Conservation (phyloP, 2,888 invertebrate genomes). For the Zygogramma bicolorata region DNA sequence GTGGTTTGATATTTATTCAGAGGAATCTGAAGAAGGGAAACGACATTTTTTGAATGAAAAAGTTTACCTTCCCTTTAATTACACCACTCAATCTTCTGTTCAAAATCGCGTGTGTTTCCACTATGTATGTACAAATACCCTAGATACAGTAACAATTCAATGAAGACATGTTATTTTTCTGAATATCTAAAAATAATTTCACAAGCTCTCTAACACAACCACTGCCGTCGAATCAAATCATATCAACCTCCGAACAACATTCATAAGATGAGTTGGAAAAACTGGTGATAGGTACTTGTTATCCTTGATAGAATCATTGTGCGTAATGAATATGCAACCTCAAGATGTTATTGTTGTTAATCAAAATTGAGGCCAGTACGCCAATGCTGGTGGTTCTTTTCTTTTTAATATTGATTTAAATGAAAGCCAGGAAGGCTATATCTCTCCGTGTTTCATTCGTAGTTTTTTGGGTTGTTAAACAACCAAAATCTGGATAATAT, state of each 20-base stretch:
- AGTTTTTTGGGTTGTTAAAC: no score
- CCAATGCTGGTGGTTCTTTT: neutral
- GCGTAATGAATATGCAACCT: conserved; percentile 33
- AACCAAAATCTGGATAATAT: no score
- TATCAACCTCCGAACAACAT: conserved; percentile 1
- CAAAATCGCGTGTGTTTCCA: no score
- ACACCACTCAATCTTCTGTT: no score
- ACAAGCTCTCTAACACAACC: neutral
- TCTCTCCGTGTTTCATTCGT: no score
- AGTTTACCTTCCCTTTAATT: no score
- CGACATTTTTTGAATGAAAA: no score
- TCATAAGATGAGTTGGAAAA: conserved; percentile 39
- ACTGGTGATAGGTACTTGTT: conserved; percentile 25
- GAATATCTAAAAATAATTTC: neutral
- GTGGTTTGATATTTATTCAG: no score
- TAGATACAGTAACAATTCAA: no score
- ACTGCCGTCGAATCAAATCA: neutral
- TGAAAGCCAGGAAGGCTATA: no score
- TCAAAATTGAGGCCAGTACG: conserved; percentile 21
- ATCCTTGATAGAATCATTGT: conserved; percentile 37
- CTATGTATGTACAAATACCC: no score
- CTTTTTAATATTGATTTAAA: neutral
- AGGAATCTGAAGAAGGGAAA: no score
- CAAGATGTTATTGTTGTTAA: conserved; percentile 27
- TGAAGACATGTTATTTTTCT: neutral